Evolutionary conservation across 1,140 invertebrate genomes (phyloP).

Genomic region (Lineus longissimus): DNA sequence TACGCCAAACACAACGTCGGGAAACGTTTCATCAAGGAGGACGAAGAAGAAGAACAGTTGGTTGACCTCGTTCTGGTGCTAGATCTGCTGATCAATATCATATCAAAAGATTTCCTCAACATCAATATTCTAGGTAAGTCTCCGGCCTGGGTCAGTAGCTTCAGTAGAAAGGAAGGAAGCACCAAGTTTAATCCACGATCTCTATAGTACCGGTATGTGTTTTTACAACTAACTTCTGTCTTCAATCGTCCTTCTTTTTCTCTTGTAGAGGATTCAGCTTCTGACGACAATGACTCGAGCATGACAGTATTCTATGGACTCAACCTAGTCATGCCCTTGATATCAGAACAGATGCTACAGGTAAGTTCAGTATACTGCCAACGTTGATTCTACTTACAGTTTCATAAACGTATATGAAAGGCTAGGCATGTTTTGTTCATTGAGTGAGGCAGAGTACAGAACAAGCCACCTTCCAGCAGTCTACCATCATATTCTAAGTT

Average conservation of each 20-base stretch:
- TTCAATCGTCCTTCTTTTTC: background rate
- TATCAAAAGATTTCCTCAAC: conserved; percentile 70
- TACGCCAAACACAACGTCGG: conserved; percentile 65
- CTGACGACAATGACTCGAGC: background rate
- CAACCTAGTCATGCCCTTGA: background rate
- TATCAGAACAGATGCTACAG: background rate
- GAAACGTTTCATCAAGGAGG: conserved; percentile 13
- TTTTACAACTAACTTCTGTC: background rate
- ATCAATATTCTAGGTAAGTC: conserved; percentile 50
- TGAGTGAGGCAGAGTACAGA: too few species aligned
- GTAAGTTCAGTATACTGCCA: too few species aligned
- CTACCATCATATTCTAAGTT: background rate
- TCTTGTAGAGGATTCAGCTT: background rate
- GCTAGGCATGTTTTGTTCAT: too few species aligned
- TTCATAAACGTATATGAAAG: too few species aligned
- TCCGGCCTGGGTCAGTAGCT: too few species aligned
- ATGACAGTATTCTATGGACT: background rate
- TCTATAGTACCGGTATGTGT: too few species aligned
- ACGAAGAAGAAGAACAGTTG: conserved; percentile 67
- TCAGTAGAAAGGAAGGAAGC: conserved; percentile 11
- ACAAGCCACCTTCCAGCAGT: too few species aligned
- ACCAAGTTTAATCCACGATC: too few species aligned
- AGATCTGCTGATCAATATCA: conserved; percentile 67
- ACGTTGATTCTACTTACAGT: too few species aligned
- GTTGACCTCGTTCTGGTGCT: conserved; percentile 69